Base-by-base conservation (phyloP, 1,140 invertebrate genomes). In the Scaptodrosophila lebanonensis region DNA sequence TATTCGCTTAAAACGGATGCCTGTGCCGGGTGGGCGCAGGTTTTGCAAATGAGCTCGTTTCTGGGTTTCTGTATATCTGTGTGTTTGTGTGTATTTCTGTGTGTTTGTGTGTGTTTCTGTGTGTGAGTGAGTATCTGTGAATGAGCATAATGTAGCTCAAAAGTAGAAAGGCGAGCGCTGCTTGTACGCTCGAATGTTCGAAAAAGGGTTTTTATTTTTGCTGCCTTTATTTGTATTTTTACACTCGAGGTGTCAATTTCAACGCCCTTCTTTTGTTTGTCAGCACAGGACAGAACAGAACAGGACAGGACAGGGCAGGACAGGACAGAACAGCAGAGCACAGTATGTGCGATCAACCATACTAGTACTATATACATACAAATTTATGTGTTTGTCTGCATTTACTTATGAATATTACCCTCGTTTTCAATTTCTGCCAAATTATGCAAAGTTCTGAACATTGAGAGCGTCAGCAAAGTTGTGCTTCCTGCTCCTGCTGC, bases 161-260 rank as follows among this genome's bases (percentile, higher is more conserved):
- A 25, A 25, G 22, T 25, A 25, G 3, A n/a, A n/a, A n/a, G n/a
- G n/a, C n/a, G n/a, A n/a, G n/a, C n/a, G n/a, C n/a, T n/a, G n/a
- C n/a, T n/a, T 25, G 8, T 25, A 25, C 8, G 8, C 22, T 36
- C 11, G 18, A 45, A 13, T 13, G 29, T 38, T 49, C 40, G 60
- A 62, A 68, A 67, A 77, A 79, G 58, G 73, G 73, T 56, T 79
- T 71, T 52, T 39, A 25, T 45, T 48, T 61, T 36, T 36, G 17
- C 52, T 67, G 59, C 39, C 61, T 61, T 70, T 71, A 61, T 66
- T 66, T 60, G 54, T 61, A 8, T 59, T 66, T 73, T 82, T 75
- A 82, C 73, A 79, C 75, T 69, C 61, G 73, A 79, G 73, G 73
- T 79, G 73, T 79, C 73, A 79, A 79, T 82, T 79, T 79, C 73